Evolutionary conservation across 2,888 invertebrate species (phyloP), one percentile per base, ranked within the genome.

Genomic region (Carpatolechia fugitivella): DNA sequence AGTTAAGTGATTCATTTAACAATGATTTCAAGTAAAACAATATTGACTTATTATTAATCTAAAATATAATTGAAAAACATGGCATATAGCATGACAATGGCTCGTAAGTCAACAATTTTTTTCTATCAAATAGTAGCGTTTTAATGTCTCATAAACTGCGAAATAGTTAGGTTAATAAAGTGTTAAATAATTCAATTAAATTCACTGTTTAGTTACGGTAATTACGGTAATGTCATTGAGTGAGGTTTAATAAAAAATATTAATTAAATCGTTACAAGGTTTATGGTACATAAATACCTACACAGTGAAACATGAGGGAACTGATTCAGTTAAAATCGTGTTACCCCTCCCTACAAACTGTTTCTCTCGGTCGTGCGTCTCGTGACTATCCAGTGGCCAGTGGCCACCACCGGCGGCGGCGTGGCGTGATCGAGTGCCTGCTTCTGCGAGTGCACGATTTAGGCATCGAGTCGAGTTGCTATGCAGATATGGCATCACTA

Each of bases 381-480:
- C 78, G 78, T 78, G 79, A 77, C 78, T 72, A 69, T 71, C 69
- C 72, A 56, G 8, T 47, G 44, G 36, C 66, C 62, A 64, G 72
- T 65, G 64, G 29, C 38, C 50, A 66, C 68, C 62, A 58, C 56
- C 63, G 63, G 62, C 47, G n/a, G n/a, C n/a, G 6, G 6, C 3
- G 24, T 6, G 8, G 20, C 13, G 70, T 76, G 70, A 76, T 74
- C 69, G 74, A 73, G 74, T 74, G 73, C 44, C 75, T 75, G 71
- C 74, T 71, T 75, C 69, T 65, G 69, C 65, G 70, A 35, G 50
- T 16, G 59, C 80, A 80, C 80, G 80, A 80, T 76, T 80, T 75
- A 75, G 71, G 72, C 72, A 73, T 70, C 69, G 72, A 24, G 11
- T 33, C 24, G n/a, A n/a, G n/a, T n/a, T 29, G 24, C 24, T 24